Conservation (phyloP, 2,113 vertebrate species). For the Hypocryptadius cinnamomeus region DNA sequence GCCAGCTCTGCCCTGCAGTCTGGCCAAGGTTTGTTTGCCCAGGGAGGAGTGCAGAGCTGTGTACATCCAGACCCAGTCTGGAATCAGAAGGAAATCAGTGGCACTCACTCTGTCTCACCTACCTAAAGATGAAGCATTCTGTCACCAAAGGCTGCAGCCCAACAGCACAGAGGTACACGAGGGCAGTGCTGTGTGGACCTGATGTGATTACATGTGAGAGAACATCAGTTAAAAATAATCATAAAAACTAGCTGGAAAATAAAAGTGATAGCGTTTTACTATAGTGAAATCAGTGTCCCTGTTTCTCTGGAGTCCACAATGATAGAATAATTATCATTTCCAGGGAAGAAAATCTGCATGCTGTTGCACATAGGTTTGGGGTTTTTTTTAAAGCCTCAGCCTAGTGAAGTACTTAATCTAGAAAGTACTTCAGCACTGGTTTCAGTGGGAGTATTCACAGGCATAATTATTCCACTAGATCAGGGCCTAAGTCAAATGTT, state of each 20-base stretch:
- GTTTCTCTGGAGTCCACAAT: background rate
- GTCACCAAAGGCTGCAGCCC: background rate
- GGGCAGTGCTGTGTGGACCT: background rate
- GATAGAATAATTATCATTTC: background rate
- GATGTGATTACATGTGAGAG: background rate
- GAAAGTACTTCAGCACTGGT: background rate
- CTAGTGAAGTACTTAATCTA: background rate
- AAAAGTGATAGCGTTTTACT: background rate
- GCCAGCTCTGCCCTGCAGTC: background rate
- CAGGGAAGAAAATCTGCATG: background rate
- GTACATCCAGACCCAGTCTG: background rate
- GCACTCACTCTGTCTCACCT: background rate
- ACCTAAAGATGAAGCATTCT: background rate
- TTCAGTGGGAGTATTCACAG: background rate
- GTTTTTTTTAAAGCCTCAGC: background rate
- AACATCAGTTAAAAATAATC: background rate
- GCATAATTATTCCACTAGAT: background rate
- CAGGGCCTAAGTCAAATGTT: background rate
- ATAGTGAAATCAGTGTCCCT: background rate
- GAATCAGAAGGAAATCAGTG: background rate
- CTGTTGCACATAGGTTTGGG: background rate
- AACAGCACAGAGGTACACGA: background rate
- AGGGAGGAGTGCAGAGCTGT: rapidly evolving
- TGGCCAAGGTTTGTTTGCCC: background rate
- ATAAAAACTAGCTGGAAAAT: background rate